Percentiles rank a stretch among this genome's conserved stretches.
Conservation (phyloP, 2,797 vertebrate species). For the Enteromius thamalakanensis region DNA sequence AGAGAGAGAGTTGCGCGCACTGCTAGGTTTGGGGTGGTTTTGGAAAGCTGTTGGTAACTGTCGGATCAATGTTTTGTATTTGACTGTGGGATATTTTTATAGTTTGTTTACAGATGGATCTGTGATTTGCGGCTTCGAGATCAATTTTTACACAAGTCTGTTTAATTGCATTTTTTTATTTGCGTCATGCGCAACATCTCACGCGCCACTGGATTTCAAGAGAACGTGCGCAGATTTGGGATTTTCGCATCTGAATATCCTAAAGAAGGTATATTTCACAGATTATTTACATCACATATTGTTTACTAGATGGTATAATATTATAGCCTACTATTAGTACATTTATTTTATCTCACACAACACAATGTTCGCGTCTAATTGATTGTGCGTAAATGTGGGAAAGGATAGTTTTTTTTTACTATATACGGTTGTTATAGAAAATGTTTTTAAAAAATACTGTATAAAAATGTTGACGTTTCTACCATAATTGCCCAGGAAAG, state of each 20-base stretch:
- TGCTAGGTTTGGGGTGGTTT: constrained; percentile 53
- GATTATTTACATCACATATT: not conserved
- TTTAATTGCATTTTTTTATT: constrained; percentile 42
- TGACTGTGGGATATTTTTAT: not conserved
- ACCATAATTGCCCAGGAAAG: not conserved
- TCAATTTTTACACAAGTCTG: not conserved
- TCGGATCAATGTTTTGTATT: constrained; percentile 21
- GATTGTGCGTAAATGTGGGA: not conserved
- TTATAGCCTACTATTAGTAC: not conserved
- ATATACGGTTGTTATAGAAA: not conserved
- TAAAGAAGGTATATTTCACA: constrained; percentile 28
- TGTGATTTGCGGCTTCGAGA: not conserved
- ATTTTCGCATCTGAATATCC: not conserved
- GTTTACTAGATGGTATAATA: not conserved
- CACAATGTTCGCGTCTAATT: not conserved
- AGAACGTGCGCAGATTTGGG: not conserved
- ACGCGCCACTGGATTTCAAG: not conserved
- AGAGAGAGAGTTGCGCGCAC: constrained; percentile 53
- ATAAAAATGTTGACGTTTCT: not conserved
- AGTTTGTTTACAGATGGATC: not conserved
- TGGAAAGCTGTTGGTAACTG: constrained; percentile 49
- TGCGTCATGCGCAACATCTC: constrained; percentile 46
- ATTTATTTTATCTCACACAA: too few relatives aligned
- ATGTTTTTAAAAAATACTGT: not conserved
- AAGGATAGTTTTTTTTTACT: not conserved